Conservation (phyloP, 1,140 invertebrate genomes). For the Atta texana region DNA sequence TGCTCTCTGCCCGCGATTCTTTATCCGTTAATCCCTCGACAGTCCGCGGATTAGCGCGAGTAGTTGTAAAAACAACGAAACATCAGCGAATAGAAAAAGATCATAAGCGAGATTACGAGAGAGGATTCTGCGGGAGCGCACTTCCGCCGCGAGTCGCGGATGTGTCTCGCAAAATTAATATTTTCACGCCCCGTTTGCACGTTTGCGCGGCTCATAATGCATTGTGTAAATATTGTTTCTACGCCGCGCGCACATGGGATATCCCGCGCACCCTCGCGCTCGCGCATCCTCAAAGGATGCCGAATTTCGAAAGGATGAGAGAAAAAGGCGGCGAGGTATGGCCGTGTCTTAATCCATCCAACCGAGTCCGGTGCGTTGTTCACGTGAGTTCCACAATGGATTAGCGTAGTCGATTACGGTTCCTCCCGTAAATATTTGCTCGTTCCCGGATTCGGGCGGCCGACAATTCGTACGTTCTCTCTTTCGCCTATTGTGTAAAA, state of each 20-base stretch:
- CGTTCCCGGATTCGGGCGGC: not conserved
- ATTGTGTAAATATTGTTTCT: constrained; percentile 72
- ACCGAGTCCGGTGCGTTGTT: constrained; percentile 37
- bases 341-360: constrained; percentile 56
- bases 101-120: constrained; percentile 24
- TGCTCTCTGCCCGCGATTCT: not conserved
- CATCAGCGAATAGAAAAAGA: not conserved
- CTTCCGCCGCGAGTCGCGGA: not conserved
- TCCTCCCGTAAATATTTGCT: constrained; percentile 71
- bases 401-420: constrained; percentile 69
- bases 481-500: not conserved
- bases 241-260: not conserved
- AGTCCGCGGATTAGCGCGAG: constrained; percentile 12
- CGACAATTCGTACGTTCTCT: not conserved
- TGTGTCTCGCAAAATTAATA: constrained; percentile 40
- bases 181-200: not conserved
- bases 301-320: constrained; percentile 57
- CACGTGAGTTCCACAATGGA: constrained; percentile 65
- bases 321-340: constrained; percentile 3
- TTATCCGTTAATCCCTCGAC: constrained; percentile 7
- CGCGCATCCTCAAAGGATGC: constrained; percentile 69
- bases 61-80: not conserved
- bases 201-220: constrained; percentile 54
- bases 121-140: not conserved
- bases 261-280: not conserved